Evolutionary conservation across 2,113 vertebrate species (phyloP).

Genomic region (Sprattus sprattus): DNA sequence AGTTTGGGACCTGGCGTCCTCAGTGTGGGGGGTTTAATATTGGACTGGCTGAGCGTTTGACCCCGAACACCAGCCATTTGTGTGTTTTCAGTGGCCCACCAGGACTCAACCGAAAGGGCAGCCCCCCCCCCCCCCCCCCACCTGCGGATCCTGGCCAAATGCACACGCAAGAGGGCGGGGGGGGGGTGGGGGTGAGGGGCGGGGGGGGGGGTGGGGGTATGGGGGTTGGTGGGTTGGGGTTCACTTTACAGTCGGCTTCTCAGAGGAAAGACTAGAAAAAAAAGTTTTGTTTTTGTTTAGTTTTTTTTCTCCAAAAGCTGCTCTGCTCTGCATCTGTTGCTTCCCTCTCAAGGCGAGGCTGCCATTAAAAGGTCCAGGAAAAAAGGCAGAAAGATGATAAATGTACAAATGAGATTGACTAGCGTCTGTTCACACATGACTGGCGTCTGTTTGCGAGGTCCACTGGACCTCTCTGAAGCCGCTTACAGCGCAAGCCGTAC

Average conservation of each 20-base stretch:
- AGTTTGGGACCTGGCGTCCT: constrained; percentile 43
- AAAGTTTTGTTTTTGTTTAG: background rate
- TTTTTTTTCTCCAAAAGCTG: background rate
- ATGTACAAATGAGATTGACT: background rate
- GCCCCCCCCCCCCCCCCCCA: background rate
- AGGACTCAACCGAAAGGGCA: constrained; percentile 43
- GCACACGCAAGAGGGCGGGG: background rate
- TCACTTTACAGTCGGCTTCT: background rate
- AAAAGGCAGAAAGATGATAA: background rate
- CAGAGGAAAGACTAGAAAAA: background rate
- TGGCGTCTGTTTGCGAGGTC: background rate
- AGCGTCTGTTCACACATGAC: background rate
- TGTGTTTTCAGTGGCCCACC: constrained; percentile 4
- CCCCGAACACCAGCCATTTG: background rate
- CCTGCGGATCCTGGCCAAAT: background rate
- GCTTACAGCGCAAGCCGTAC: background rate
- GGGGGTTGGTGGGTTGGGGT: background rate
- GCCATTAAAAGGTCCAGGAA: background rate
- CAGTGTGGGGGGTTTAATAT: constrained; percentile 45
- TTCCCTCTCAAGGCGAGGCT: background rate
- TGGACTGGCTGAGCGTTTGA: constrained; percentile 29
- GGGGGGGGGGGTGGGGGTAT: background rate
- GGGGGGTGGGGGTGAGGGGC: background rate
- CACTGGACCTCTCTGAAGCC: background rate
- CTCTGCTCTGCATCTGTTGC: background rate